phyloP scores from a whole-genome alignment of 2,797 vertebrate species.

The Arnoldichthys spilopterus region DNA sequence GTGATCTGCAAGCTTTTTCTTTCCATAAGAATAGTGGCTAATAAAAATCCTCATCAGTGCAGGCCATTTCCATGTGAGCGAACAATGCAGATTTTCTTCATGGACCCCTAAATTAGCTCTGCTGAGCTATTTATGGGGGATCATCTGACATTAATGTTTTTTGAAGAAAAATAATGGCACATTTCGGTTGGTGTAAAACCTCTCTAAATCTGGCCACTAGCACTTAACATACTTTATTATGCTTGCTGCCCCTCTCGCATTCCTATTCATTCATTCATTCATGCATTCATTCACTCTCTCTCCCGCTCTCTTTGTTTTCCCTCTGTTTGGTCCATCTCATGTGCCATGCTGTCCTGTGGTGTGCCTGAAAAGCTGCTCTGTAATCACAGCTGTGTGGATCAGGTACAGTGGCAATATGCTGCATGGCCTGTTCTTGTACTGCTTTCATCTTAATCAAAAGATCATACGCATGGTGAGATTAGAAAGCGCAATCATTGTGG shows the following conservation, averaged over 20 bases:
- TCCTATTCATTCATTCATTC: slow-evolving; percentile 53
- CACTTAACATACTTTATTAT: slow-evolving; percentile 70
- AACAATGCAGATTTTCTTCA: slow-evolving; percentile 64
- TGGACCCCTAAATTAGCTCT: slow-evolving; percentile 66
- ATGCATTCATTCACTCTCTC: slow-evolving; percentile 25
- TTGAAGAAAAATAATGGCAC: slow-evolving; percentile 69
- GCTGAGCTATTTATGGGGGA: slow-evolving; percentile 68
- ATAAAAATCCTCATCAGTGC: slow-evolving; percentile 66
- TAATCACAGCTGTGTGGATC: not conserved
- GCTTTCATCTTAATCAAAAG: slow-evolving; percentile 13
- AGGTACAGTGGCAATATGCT: slow-evolving; percentile 11
- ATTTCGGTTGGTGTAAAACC: slow-evolving; percentile 67
- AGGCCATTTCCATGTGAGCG: slow-evolving; percentile 57
- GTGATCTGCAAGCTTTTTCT: slow-evolving; percentile 44
- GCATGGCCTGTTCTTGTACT: not conserved
- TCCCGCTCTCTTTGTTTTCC: slow-evolving; percentile 48
- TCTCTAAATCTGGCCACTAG: slow-evolving; percentile 70
- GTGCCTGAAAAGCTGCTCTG: not conserved
- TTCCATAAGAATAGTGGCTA: slow-evolving; percentile 56
- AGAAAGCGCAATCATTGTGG: not conserved
- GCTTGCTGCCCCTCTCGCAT: slow-evolving; percentile 59
- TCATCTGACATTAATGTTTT: slow-evolving; percentile 71
- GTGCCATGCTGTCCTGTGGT: not conserved
- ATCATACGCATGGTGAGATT: not conserved
- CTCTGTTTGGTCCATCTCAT: slow-evolving; percentile 40